Evolutionary conservation across 2,113 vertebrate species (phyloP).

Genomic region (Gobio gobio): DNA sequence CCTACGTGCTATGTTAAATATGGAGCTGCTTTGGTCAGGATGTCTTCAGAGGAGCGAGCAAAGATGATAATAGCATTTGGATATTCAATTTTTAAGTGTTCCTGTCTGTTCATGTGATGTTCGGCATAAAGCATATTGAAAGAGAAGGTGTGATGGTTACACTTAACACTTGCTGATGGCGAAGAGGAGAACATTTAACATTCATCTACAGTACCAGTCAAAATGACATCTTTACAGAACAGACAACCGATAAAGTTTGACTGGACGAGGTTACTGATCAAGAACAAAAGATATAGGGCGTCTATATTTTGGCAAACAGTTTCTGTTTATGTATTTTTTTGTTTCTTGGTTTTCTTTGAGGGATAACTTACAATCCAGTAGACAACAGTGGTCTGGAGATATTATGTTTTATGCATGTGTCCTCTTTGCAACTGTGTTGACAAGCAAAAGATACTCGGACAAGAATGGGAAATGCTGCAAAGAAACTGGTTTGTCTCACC

Average conservation of each 20-base stretch:
- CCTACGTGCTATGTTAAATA: too few relatives aligned
- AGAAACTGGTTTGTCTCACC: not conserved
- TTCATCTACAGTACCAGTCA: not conserved
- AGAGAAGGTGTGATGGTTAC: not conserved
- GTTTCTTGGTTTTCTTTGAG: conserved; percentile 33
- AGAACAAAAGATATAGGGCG: not conserved
- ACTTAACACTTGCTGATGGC: not conserved
- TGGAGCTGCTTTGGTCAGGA: too few relatives aligned
- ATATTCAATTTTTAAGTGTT: too few relatives aligned
- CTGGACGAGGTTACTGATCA: not conserved
- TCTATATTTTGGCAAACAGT: not conserved
- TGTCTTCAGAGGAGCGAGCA: too few relatives aligned
- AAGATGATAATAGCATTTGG: too few relatives aligned
- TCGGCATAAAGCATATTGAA: too few relatives aligned
- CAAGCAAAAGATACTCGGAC: conserved; percentile 49
- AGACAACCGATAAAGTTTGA: not conserved
- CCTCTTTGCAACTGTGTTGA: conserved; percentile 56
- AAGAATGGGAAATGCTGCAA: conserved; percentile 35
- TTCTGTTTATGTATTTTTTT: not conserved
- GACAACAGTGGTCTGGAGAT: conserved; percentile 37
- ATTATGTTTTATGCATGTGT: conserved; percentile 59
- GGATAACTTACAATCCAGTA: conserved; percentile 53
- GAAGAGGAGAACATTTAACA: not conserved
- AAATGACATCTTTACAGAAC: not conserved
- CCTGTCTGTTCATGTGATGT: too few relatives aligned